These are phyloP conservation scores for Euthynnus affinis DNA, from an alignment of 2,797 vertebrate genomes.

Conservation along the genomic window DNA sequence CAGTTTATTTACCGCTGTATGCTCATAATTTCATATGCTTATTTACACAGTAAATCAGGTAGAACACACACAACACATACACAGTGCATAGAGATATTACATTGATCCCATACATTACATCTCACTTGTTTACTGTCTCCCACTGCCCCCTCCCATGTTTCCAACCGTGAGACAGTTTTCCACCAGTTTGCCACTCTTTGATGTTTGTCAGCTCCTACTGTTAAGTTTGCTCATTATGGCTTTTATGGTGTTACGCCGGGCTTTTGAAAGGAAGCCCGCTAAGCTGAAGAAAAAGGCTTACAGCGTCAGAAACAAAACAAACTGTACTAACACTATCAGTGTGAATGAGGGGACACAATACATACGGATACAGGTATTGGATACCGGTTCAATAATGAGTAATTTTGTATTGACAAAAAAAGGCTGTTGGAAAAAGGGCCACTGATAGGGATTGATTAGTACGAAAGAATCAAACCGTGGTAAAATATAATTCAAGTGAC, in stretches of 20 bases:
- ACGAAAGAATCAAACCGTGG: background rate
- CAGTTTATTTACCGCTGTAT: background rate
- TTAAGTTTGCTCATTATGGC: slow-evolving; percentile 24
- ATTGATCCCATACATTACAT: background rate
- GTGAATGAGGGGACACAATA: background rate
- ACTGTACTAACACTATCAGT: background rate
- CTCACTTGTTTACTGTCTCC: slow-evolving; percentile 12
- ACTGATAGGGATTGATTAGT: background rate
- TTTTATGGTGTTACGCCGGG: slow-evolving; percentile 14
- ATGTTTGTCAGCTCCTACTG: slow-evolving; percentile 43
- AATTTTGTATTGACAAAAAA: background rate
- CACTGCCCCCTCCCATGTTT: slow-evolving; percentile 15
- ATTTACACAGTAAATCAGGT: background rate
- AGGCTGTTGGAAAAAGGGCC: background rate
- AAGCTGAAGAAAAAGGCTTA: slow-evolving; percentile 29
- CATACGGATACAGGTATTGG: background rate
- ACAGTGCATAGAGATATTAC: background rate
- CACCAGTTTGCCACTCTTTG: slow-evolving; percentile 34
- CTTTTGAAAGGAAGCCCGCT: slow-evolving; percentile 14
- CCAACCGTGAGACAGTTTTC: slow-evolving; percentile 40
- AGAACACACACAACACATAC: background rate
- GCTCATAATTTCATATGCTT: slow-evolving; percentile 1
- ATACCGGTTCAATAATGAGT: background rate
- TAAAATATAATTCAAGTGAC: no score
- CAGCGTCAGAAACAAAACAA: background rate